phyloP scores from a whole-genome alignment of 2,888 invertebrate species.

The Clusia tigrina region DNA sequence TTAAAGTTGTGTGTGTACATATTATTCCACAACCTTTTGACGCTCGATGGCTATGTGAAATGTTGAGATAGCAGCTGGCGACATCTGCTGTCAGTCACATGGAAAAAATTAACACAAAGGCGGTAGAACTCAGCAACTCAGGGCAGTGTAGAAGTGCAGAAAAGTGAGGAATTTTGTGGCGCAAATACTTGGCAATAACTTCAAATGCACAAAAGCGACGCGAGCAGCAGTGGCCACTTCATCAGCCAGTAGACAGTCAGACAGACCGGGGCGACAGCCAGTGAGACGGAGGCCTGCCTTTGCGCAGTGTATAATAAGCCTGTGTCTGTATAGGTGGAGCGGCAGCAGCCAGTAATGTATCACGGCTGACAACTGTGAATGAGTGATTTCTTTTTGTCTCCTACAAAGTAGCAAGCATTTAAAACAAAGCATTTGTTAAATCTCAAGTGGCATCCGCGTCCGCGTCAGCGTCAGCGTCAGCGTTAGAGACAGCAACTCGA shows the following conservation, averaged over 20 bases:
- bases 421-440: constrained; percentile 6
- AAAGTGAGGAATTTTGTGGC: no score
- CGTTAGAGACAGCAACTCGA: background rate
- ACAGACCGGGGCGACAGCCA: background rate
- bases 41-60: no score
- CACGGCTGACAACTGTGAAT: background rate
- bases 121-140: no score
- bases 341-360: background rate
- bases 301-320: background rate
- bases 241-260: background rate
- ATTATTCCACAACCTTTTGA: no score
- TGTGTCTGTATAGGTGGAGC: background rate
- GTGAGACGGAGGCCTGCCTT: background rate
- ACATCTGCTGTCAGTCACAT: no score
- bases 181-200: background rate
- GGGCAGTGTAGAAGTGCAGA: no score
- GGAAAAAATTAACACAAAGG: no score
- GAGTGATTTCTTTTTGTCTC: background rate
- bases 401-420: background rate
- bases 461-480: no score
- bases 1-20: no score
- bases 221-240: background rate
- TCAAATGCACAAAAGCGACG: background rate
- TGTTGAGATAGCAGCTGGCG: no score
- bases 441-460: background rate